Base-by-base conservation (phyloP, 2,888 invertebrate genomes). In the Leptopilina syphax region DNA sequence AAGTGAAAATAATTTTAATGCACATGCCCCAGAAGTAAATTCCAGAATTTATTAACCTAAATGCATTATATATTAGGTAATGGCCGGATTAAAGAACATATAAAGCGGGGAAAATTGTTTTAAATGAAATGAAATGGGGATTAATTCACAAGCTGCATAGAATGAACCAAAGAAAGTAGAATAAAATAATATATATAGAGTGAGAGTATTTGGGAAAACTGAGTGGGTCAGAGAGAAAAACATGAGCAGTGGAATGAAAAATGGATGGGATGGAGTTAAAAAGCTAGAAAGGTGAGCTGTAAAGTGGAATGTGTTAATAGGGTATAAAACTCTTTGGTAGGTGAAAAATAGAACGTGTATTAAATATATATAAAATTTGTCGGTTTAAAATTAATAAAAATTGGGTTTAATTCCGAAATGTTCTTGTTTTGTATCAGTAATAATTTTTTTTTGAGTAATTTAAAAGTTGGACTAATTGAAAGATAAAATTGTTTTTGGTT, bases 151-250 rank as follows among this genome's bases (percentile, higher is more conserved):
- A 70, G 54, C 27, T 54, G 34, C 8, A 54, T 70, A n/a, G 34
- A 54, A 27, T 54, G 54, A 12, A 12, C 34, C 34, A 70, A 70
- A 34, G 9, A 57, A 50, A 70, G 70, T 70, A n/a, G 70, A 54
- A n/a, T 50, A 34, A 70, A 70, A 70, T 70, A 70, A 70, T 70
- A 44, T n/a, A 13, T 60, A 34, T 34, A 34, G 34, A 34, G 34
- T 3, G 34, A 34, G 34, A 50, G 70, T 70, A 70, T 70, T 70
- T 54, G 70, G 70, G 27, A 54, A 70, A 70, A 34, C 24, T 27
- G 54, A 54, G 50, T 70, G 70, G 70, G 70, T 70, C 70, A 70
- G 70, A 70, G 70, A 70, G 54, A 12, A 54, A 73, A 73, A 57
- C 57, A 70, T 54, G 54, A 73, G 57, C 34, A 27, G 34, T 18